Percentiles rank a stretch among this genome's conserved stretches.
phyloP scores from a whole-genome alignment of 2,113 vertebrate species.

The Cephalopterus ornatus region DNA sequence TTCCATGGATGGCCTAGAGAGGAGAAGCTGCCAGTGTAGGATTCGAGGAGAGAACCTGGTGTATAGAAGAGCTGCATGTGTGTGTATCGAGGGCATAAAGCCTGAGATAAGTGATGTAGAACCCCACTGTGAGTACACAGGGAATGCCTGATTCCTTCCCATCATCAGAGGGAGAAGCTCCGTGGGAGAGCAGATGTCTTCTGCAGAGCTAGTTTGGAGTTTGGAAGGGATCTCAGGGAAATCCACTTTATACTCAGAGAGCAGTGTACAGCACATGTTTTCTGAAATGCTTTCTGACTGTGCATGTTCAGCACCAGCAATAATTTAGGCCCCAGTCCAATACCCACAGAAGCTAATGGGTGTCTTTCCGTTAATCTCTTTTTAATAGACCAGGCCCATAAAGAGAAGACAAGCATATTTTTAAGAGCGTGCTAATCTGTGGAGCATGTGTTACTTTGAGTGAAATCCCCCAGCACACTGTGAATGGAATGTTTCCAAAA shows the following conservation, averaged over 20 bases:
- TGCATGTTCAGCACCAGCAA: constrained; percentile 6
- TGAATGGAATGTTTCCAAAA: constrained; percentile 22
- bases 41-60: constrained; percentile 37
- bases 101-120: constrained; percentile 59
- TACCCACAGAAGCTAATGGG: constrained; percentile 57
- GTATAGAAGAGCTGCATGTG: constrained; percentile 33
- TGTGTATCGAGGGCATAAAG: not conserved
- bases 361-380: constrained; percentile 35
- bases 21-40: constrained; percentile 63
- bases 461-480: constrained; percentile 10
- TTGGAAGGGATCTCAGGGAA: constrained; percentile 11
- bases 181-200: not conserved
- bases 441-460: constrained; percentile 49
- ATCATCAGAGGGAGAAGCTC: not conserved
- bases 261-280: not conserved
- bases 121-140: constrained; percentile 66
- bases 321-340: constrained; percentile 58
- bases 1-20: constrained; percentile 69
- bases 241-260: not conserved
- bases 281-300: constrained; percentile 19
- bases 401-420: constrained; percentile 49
- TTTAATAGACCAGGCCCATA: constrained; percentile 49
- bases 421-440: constrained; percentile 55
- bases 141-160: constrained; percentile 71
- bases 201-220: not conserved